Evolutionary conservation across 2,797 vertebrate genomes (phyloP).

Genomic region (Brachymystax lenok): DNA sequence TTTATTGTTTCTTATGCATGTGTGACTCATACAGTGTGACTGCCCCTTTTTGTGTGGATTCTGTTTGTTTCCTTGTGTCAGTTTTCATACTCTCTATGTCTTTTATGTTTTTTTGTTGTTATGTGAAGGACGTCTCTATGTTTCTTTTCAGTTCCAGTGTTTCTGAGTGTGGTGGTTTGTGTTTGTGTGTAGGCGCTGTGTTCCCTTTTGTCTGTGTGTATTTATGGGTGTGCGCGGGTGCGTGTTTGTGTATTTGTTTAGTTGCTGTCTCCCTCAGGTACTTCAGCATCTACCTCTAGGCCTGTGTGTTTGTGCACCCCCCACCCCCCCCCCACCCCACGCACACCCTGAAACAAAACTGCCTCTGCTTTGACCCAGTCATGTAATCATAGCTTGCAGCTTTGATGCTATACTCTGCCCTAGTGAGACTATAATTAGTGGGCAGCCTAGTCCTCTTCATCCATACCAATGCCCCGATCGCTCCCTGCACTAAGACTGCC

Average conservation of each 20-base stretch:
- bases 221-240: no score
- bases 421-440: slow-evolving; percentile 29
- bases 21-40: no score
- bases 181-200: neutral
- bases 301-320: neutral
- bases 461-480: slow-evolving; percentile 11
- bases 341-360: no score
- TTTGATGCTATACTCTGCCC: slow-evolving; percentile 27
- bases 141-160: neutral
- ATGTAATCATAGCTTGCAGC: slow-evolving; percentile 13
- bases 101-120: no score
- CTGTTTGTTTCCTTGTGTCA: no score
- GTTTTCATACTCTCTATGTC: no score
- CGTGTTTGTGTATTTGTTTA: neutral
- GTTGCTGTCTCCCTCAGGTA: neutral
- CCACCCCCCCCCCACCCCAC: neutral
- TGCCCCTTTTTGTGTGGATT: no score
- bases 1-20: no score
- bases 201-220: neutral
- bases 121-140: no score
- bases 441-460: slow-evolving; percentile 13
- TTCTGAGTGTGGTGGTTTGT: neutral
- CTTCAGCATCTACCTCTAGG: neutral
- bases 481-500: slow-evolving; percentile 7
- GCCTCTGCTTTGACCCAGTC: neutral